phyloP scores from a whole-genome alignment of 2,113 vertebrate genomes.

The Cyanoliseus patagonus region DNA sequence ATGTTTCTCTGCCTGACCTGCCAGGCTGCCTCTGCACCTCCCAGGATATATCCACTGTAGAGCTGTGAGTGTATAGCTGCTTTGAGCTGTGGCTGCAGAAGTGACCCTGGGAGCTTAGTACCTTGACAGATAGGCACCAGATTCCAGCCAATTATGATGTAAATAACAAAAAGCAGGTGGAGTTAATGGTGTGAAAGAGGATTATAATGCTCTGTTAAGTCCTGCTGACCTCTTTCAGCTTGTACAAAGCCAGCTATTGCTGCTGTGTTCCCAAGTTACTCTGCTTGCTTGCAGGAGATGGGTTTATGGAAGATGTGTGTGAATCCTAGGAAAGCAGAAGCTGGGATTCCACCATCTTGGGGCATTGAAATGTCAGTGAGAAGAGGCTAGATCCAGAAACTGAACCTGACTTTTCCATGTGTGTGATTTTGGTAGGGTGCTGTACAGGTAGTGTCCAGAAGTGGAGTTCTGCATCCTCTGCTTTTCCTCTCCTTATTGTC shows the following conservation, averaged over 20 bases:
- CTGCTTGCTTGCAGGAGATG: fast-evolving
- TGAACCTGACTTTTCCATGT: neutral
- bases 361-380: neutral
- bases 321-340: neutral
- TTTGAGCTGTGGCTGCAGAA: neutral
- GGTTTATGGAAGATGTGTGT: neutral
- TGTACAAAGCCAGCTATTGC: neutral
- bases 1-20: neutral
- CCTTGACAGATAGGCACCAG: neutral
- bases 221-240: neutral
- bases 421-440: neutral
- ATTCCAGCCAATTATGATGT: neutral
- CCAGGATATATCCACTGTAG: fast-evolving
- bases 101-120: neutral
- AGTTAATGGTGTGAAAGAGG: neutral
- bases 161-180: neutral
- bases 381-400: neutral
- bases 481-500: neutral
- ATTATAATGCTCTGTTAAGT: neutral
- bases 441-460: neutral
- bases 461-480: neutral
- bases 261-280: neutral
- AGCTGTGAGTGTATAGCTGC: neutral
- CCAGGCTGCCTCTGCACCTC: neutral
- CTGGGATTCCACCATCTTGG: neutral